Base-by-base conservation (phyloP, 2,797 vertebrate genomes). In the Pygocentrus nattereri region DNA sequence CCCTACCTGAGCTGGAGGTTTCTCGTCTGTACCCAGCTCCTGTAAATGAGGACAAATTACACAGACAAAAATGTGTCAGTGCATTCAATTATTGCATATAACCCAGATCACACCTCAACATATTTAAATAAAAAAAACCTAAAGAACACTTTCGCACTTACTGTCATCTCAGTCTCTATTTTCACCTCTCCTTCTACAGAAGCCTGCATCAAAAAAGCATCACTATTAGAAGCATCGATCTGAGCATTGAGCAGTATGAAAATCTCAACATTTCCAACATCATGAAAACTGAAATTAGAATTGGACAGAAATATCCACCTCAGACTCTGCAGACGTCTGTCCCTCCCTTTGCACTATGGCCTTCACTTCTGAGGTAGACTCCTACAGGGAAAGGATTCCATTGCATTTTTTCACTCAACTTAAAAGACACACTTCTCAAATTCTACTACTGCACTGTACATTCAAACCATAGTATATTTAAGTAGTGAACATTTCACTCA, bases 1-100 rank as follows among this genome's bases (percentile, higher is more conserved):
- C 4, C 27, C 25, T 94, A 96, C 95, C 95, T 96, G 95, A 91
- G 93, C 91, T 85, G 91, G 88, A 89, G 92, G 88, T 79, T 91
- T 93, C 88, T 91, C 89, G 85, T 95, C 94, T 86, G 90, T 87
- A 74, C 93, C 94, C 82, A 85, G 85, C 85, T 95, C 95, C 96
- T 96, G 86, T 38, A 86, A 88, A 88, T 76, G 81, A 76, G n/a
- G 25, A 64, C 54, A 58, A 74, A 11, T 38, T 38, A 21, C n/a
- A 30, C 10, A 50, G 3, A 70, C 7, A 16, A 25, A 62, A n/a
- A 15, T 2, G 62, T 30, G 54, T 72, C 34, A 65, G 18, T 18
- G n/a, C 41, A 30, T 69, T 69, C 23, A 71, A 72, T 49, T 38
- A 27, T 56, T 21, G 2, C 50, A 23, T 38, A 6, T 19, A 49